Base-by-base conservation (phyloP, 1,140 invertebrate genomes). In the Heliconius hermathena region DNA sequence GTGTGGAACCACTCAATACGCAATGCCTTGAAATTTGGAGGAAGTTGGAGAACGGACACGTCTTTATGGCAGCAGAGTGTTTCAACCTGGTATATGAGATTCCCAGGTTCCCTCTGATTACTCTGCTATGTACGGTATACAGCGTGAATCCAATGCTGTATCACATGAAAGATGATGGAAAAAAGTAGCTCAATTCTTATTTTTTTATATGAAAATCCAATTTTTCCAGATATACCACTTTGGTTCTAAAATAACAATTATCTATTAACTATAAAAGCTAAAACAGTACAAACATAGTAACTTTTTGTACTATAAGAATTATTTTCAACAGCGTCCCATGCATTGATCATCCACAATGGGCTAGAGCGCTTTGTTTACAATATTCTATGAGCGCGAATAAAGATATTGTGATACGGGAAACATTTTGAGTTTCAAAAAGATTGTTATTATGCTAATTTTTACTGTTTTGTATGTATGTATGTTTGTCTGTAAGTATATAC, bases 211-310 rank as follows among this genome's bases (percentile, higher is more conserved):
- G 33, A 36, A 36, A 6, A 36, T 36, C 6, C 5, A 36, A 8
- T 36, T 66, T 22, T 66, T 22, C 8, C 26, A 66, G 20, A 26
- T 66, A 66, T 66, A 29, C 26, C 60, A 29, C 22, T 66, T 66
- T 13, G 11, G 20, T 66, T 8, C 26, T 16, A 66, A 66, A 66
- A 66, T 66, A 11, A 66, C 60, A 66, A 66, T 66, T 66, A 66
- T 66, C 60, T 66, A 66, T 66, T 66, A 66, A 66, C 26, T 22
- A 66, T 66, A 66, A 66, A 66, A 66, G 60, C 60, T 66, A 66
- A 66, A 11, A 66, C 9, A 22, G 54, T 22, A 60, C 54, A 66
- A 26, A 29, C 26, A 66, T 29, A 66, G 60, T 66, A 66, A 26
- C 8, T 66, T 66, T 66, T 66, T 66, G 60, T 66, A 66, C 3